Percentiles rank a stretch among this genome's conserved stretches.
These are phyloP conservation scores for Aphaenogaster ashmeadi DNA, from an alignment of 1,140 invertebrate genomes.

Conservation along the genomic window DNA sequence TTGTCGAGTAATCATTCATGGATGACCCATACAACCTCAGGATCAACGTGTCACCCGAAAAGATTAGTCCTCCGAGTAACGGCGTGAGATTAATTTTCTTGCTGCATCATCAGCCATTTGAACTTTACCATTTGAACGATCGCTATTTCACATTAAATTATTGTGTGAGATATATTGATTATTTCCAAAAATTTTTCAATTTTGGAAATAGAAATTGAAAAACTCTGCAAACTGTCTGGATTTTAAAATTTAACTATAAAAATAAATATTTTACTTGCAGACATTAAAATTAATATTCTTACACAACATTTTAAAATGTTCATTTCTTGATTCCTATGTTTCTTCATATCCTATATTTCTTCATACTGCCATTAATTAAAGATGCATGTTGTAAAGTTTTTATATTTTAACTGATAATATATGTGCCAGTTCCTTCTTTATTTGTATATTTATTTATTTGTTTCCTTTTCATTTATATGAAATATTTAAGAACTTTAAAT, in stretches of 20 bases:
- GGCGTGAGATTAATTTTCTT: constrained; percentile 54
- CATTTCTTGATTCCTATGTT: neutral
- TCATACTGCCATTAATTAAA: neutral
- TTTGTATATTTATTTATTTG: neutral
- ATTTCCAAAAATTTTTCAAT: neutral
- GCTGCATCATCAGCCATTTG: constrained; percentile 15
- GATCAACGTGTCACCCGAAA: constrained; percentile 58
- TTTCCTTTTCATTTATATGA: neutral
- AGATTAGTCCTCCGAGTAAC: constrained; percentile 41
- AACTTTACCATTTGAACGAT: neutral
- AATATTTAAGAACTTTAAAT: neutral
- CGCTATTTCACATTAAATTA: constrained; percentile 20
- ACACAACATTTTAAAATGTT: neutral
- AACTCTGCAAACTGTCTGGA: neutral
- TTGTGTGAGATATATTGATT: neutral
- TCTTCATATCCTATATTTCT: neutral
- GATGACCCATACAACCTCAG: constrained; percentile 36
- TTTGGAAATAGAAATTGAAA: neutral
- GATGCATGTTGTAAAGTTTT: neutral
- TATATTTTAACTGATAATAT: neutral
- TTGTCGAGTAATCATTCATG: constrained; percentile 47
- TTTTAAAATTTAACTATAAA: neutral
- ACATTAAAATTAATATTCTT: neutral
- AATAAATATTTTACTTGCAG: neutral
- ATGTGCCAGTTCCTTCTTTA: neutral